A percentile compares a stretch with the other conserved stretches of the same genome.
Conservation (phyloP, 1,140 invertebrate genomes). For the Oryzaephilus surinamensis region DNA sequence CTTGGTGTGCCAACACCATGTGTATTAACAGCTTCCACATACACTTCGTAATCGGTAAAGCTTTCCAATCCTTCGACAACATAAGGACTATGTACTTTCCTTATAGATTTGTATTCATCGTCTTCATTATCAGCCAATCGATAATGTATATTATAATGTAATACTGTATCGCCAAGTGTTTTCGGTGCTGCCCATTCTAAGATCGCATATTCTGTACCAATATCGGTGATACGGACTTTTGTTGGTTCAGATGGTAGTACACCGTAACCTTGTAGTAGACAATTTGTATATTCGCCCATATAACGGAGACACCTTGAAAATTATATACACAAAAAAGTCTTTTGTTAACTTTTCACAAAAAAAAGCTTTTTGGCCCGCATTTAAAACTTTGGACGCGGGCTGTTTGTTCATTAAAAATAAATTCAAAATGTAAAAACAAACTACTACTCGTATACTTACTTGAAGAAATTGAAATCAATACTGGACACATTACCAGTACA, state of each 20-base stretch:
- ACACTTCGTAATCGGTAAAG: constrained; percentile 69
- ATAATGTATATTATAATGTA: constrained; percentile 57
- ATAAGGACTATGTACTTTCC: constrained; percentile 50
- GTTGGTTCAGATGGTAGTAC: constrained; percentile 62
- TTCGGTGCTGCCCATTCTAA: constrained; percentile 67
- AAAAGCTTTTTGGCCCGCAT: too few species aligned
- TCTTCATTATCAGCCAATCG: constrained; percentile 33
- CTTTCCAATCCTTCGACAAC: constrained; percentile 62
- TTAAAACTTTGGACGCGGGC: too few species aligned
- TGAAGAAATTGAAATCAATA: constrained; percentile 68
- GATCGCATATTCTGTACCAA: constrained; percentile 63
- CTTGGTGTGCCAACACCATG: constrained; percentile 67
- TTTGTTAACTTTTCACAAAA: too few species aligned
- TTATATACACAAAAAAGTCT: too few species aligned
- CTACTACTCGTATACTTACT: constrained; percentile 43
- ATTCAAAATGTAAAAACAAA: too few species aligned
- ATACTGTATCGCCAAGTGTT: constrained; percentile 57
- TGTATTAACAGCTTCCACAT: constrained; percentile 66
- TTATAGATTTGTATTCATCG: constrained; percentile 30
- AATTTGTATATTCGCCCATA: constrained; percentile 68
- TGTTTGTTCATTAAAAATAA: too few species aligned
- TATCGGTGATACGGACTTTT: constrained; percentile 54
- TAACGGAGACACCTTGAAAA: constrained; percentile 60
- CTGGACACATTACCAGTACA: constrained; percentile 68
- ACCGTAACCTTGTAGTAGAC: constrained; percentile 71